Base-by-base conservation (phyloP, 2,888 invertebrate species). In the Synergus umbraculus region DNA sequence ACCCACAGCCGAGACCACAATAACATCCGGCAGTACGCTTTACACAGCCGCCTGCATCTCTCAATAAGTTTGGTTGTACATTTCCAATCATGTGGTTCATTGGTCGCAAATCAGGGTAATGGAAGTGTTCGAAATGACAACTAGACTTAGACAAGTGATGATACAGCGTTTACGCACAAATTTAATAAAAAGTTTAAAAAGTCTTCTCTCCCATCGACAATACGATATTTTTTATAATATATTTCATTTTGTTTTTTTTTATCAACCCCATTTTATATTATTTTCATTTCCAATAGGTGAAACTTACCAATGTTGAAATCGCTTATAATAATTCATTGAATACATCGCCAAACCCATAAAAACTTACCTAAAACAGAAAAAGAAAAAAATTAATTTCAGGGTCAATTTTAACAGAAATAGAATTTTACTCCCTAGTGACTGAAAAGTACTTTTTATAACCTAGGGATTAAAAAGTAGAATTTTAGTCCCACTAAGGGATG, bases 331-430 rank as follows among this genome's bases (percentile, higher is more conserved):
- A 10, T n/a, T 60, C 2, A n/a, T 44, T 66, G 12, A 66, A 2
- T 66, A n/a, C 77, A 80, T 22, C 58, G 22, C 76, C 66, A 60
- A 37, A 37, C 37, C 37, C 37, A 4, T 76, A 76, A 46, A 37
- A 58, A 88, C 89, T 89, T 86, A 89, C 89, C 89, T 89, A 84
- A 81, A 89, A 89, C 86, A 88, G 58, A 86, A 80, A 73, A 69
- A 49, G 8, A 49, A 46, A 69, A 37, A 18, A 49, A 58, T 58
- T 18, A 58, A 9, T 58, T 58, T 18, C 3, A 18, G 37, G 37
- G 37, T n/a, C 0, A 2, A 37, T 37, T 37, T 4, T 37, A 37
- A 37, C 5, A 4, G 2, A 37, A 37, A 37, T 37, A 37, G 37
- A 0, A 37, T 22, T 22, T 22, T 22, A 22, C 22, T 22, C 22